Conservation (phyloP, 2,888 invertebrate species). For the Caenorhabditis wallacei region DNA sequence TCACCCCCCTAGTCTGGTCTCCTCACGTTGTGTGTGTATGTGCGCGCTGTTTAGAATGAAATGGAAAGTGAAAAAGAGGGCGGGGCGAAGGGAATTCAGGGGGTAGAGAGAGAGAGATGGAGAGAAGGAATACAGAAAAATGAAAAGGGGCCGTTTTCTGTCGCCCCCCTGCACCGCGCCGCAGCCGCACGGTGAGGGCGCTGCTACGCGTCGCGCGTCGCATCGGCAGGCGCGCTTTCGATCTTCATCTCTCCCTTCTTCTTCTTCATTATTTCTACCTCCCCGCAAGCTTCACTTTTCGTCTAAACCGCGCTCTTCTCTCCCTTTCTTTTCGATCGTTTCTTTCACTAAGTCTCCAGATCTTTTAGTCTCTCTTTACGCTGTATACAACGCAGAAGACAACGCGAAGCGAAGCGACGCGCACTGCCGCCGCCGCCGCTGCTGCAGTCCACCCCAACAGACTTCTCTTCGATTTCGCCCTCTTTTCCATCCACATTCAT, state of each 20-base stretch:
- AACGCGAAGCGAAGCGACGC: constrained; percentile 37
- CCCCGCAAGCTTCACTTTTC: constrained; percentile 53
- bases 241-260: constrained; percentile 28
- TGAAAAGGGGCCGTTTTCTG: constrained; percentile 47
- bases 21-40: constrained; percentile 47
- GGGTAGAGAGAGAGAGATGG: too few relatives aligned
- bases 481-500: constrained; percentile 33
- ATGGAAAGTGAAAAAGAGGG: constrained; percentile 44
- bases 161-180: constrained; percentile 34
- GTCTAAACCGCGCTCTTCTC: constrained; percentile 26
- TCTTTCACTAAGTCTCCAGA: constrained; percentile 17
- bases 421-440: constrained; percentile 37
- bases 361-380: constrained; percentile 19
- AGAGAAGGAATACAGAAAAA: constrained; percentile 17
- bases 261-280: constrained; percentile 19
- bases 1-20: constrained; percentile 38
- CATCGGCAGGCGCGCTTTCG: constrained; percentile 55
- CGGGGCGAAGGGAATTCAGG: not conserved
- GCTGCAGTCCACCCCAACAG: constrained; percentile 35
- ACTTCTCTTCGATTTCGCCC: constrained; percentile 36
- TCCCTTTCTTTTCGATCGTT: constrained; percentile 11
- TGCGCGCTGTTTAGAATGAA: constrained; percentile 43
- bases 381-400: constrained; percentile 49
- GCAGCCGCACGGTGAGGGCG: constrained; percentile 43
- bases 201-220: constrained; percentile 47